Conservation (phyloP, 2,797 vertebrate genomes). For the Mionectes olivaceus region DNA sequence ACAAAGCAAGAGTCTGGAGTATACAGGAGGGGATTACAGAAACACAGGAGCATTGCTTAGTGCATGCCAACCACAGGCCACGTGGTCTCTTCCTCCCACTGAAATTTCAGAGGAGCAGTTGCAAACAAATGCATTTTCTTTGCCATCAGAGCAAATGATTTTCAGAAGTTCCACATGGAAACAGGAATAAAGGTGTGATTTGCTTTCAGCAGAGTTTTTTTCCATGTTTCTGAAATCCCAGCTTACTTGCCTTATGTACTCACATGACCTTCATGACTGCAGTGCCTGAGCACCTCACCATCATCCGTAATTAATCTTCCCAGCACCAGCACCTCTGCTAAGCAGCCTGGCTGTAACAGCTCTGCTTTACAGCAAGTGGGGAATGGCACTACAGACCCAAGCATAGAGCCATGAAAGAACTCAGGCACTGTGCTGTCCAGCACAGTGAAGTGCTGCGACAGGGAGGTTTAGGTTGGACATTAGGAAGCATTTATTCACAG, state of each 20-base stretch:
- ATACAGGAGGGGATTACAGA: not conserved
- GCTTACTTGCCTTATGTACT: accelerated
- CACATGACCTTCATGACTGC: not conserved
- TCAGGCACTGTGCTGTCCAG: not conserved
- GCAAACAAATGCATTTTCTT: not conserved
- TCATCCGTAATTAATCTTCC: not conserved
- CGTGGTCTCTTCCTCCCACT: not conserved
- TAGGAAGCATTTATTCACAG: not conserved
- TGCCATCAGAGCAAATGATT: not conserved
- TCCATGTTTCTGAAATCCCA: not conserved
- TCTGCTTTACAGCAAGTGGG: not conserved
- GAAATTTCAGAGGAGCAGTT: not conserved
- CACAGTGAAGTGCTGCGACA: accelerated
- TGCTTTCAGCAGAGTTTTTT: not conserved
- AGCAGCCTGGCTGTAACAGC: not conserved
- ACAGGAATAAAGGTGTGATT: not conserved
- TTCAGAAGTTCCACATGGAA: not conserved
- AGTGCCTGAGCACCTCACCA: not conserved
- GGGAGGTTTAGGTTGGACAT: not conserved
- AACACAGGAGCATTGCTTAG: accelerated
- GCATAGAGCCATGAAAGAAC: not conserved
- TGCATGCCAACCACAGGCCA: not conserved
- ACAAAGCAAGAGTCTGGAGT: not conserved
- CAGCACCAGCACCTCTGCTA: not conserved
- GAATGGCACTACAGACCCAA: not conserved